These are phyloP conservation scores for Hydrolagus colliei DNA, from an alignment of 2,797 vertebrate species.

Conservation along the genomic window DNA sequence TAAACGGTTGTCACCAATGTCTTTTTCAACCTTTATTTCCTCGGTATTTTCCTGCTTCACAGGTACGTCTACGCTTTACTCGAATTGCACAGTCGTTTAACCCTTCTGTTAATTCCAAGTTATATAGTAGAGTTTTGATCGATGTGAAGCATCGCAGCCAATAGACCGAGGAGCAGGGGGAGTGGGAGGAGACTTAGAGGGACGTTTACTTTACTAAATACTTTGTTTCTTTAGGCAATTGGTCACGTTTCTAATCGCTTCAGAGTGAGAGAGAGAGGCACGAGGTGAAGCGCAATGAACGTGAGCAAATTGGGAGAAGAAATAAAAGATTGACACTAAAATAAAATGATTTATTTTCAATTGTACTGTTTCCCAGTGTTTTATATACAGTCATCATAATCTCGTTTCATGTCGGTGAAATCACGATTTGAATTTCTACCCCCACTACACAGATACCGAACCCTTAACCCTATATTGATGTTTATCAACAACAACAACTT, in stretches of 20 bases:
- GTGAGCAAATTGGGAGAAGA: no score
- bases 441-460: no score
- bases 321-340: no score
- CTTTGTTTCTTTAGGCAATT: background rate
- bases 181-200: background rate
- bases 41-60: background rate
- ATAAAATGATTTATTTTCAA: no score
- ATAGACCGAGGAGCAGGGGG: background rate
- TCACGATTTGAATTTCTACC: no score
- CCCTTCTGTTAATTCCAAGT: background rate
- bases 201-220: background rate
- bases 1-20: background rate
- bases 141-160: background rate
- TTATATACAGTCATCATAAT: no score
- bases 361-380: no score
- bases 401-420: no score
- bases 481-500: no score
- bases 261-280: background rate
- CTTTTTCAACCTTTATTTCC: background rate
- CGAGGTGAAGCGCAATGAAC: background rate
- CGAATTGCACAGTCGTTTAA: background rate
- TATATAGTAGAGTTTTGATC: background rate
- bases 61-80: background rate
- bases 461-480: no score
- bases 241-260: background rate